These are phyloP conservation scores for Illadopsis cleaveri DNA, from an alignment of 2,113 vertebrate species.

Conservation along the genomic window DNA sequence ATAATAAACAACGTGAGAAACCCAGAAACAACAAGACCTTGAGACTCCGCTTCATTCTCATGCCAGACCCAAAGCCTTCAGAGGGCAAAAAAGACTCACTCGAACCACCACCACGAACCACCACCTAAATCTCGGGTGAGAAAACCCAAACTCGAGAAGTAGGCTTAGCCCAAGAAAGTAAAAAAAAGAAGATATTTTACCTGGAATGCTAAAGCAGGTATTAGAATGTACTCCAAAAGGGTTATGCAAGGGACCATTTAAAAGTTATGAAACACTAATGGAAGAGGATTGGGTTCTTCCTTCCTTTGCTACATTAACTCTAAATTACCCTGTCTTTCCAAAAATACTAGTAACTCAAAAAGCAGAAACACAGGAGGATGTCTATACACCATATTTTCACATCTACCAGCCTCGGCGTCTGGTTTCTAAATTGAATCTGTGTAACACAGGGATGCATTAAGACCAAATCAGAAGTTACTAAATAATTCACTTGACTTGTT, in stretches of 20 bases:
- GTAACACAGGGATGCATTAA: background rate
- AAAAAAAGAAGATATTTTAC: background rate
- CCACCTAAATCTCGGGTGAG: too few relatives aligned
- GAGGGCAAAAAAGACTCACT: too few relatives aligned
- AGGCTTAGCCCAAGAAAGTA: background rate
- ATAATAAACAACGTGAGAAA: too few relatives aligned
- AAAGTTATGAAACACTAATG: background rate
- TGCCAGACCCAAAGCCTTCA: too few relatives aligned
- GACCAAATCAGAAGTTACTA: background rate
- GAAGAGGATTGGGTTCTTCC: rapidly evolving
- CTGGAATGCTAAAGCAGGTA: background rate
- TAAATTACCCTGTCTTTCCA: background rate
- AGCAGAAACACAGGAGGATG: background rate
- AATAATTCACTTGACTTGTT: background rate
- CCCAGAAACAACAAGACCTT: too few relatives aligned
- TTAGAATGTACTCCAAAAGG: background rate
- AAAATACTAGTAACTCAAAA: background rate
- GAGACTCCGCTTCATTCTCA: too few relatives aligned
- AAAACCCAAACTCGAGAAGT: too few relatives aligned
- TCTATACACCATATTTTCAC: background rate
- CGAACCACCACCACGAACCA: too few relatives aligned
- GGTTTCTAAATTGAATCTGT: background rate
- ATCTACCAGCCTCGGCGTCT: background rate
- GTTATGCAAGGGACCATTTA: background rate
- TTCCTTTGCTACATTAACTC: background rate